phyloP scores from a whole-genome alignment of 2,888 invertebrate species.

The Tuberolachnus salignus region DNA sequence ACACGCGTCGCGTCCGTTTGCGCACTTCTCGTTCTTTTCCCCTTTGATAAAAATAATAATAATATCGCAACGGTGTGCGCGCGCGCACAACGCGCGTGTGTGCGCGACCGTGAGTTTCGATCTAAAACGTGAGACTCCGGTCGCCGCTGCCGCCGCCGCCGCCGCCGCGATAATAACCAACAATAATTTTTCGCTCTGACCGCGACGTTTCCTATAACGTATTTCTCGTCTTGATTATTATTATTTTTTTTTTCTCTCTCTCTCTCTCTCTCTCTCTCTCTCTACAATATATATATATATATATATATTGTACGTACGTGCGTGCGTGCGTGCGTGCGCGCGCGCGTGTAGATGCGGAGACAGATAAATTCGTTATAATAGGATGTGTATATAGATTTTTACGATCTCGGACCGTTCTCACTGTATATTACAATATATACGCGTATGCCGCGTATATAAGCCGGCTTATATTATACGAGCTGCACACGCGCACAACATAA shows the following conservation, averaged over 20 bases:
- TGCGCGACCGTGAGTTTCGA: slow-evolving; percentile 41
- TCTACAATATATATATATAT: too few relatives aligned
- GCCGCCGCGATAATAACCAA: slow-evolving; percentile 49
- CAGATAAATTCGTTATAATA: slow-evolving; percentile 54
- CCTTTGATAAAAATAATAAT: too few relatives aligned
- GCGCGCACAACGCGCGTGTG: neutral
- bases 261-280: too few relatives aligned
- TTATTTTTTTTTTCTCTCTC: slow-evolving; percentile 5
- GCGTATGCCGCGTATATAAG: too few relatives aligned
- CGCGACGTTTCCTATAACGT: slow-evolving; percentile 47
- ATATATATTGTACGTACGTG: neutral
- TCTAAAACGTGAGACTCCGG: slow-evolving; percentile 56
- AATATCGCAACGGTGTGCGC: too few relatives aligned
- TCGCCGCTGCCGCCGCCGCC: too few relatives aligned
- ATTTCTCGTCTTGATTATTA: slow-evolving; percentile 54
- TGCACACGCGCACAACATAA: neutral
- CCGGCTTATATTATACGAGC: too few relatives aligned
- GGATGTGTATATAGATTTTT: slow-evolving; percentile 38
- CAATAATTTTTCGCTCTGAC: slow-evolving; percentile 55
- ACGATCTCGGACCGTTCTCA: slow-evolving; percentile 49
- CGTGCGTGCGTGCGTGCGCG: neutral
- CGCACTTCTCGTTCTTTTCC: neutral
- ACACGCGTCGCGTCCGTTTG: slow-evolving; percentile 7
- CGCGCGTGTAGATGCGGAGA: slow-evolving; percentile 31
- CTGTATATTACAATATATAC: too few relatives aligned